phyloP scores from a whole-genome alignment of 2,888 invertebrate genomes.

The Coelopa pilipes region DNA sequence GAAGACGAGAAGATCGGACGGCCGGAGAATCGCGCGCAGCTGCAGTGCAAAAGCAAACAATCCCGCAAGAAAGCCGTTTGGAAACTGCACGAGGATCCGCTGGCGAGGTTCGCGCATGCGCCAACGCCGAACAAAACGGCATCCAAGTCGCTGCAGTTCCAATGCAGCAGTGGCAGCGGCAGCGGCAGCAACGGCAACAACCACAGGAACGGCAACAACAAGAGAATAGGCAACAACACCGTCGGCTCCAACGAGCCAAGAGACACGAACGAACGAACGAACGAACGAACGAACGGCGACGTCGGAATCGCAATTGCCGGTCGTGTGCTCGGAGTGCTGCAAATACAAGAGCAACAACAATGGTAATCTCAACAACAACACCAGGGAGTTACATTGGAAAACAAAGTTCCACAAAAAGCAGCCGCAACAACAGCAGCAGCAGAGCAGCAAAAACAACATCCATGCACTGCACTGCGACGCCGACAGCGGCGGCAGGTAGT shows the following conservation, averaged over 20 bases:
- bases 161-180: constrained; percentile 37
- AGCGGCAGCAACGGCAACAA: constrained; percentile 36
- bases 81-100: constrained; percentile 67
- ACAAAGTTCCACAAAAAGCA: constrained; percentile 43
- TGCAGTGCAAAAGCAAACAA: constrained; percentile 61
- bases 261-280: not conserved
- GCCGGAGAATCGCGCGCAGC: constrained; percentile 52
- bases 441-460: constrained; percentile 30
- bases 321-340: constrained; percentile 37
- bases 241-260: no score
- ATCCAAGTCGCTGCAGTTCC: constrained; percentile 39
- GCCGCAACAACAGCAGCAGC: constrained; percentile 43
- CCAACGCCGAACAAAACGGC: constrained; percentile 40
- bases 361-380: constrained; percentile 25
- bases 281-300: no score
- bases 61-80: constrained; percentile 67
- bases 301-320: constrained; percentile 53
- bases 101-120: constrained; percentile 49
- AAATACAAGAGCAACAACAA: constrained; percentile 40
- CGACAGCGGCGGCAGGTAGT: constrained; percentile 44
- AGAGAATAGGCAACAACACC: constrained; percentile 35
- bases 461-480: constrained; percentile 32
- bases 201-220: constrained; percentile 34
- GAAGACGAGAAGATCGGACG: constrained; percentile 42
- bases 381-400: constrained; percentile 44